phyloP scores from a whole-genome alignment of 1,140 invertebrate genomes.

The Drosophila pachea region DNA sequence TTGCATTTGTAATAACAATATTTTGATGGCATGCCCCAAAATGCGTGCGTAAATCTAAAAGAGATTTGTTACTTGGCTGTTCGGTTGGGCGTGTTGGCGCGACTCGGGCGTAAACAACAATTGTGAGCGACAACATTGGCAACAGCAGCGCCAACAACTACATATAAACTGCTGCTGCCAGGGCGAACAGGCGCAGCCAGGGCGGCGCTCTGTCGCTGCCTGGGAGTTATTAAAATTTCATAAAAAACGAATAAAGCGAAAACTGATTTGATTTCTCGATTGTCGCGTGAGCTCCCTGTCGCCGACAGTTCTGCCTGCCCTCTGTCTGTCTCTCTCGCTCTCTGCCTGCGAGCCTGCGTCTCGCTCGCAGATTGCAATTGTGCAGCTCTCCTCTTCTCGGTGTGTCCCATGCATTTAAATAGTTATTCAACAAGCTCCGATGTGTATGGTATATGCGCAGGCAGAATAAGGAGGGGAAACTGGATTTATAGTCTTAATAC shows the following conservation, averaged over 20 bases:
- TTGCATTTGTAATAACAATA: slow-evolving; percentile 78
- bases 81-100: slow-evolving; percentile 37
- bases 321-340: slow-evolving; percentile 31
- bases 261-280: slow-evolving; percentile 64
- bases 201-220: slow-evolving; percentile 8
- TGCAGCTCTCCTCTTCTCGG: slow-evolving; percentile 26
- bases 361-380: slow-evolving; percentile 48
- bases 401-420: slow-evolving; percentile 52
- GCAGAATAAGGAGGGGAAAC: neutral
- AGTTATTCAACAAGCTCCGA: slow-evolving; percentile 56
- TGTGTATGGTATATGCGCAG: too few species aligned
- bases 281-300: slow-evolving; percentile 45
- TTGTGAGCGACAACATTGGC: slow-evolving; percentile 26
- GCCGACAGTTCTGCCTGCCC: slow-evolving; percentile 45
- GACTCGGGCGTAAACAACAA: slow-evolving; percentile 43
- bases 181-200: slow-evolving; percentile 13
- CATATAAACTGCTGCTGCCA: too few species aligned
- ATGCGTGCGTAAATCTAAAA: slow-evolving; percentile 73
- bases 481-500: too few species aligned
- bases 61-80: slow-evolving; percentile 67
- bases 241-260: slow-evolving; percentile 52
- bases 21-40: slow-evolving; percentile 67
- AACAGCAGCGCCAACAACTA: slow-evolving; percentile 29
- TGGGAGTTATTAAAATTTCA: slow-evolving; percentile 75
- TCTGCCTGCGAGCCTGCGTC: slow-evolving; percentile 1